phyloP scores from a whole-genome alignment of 2,113 vertebrate species.

The Clupea harengus region DNA sequence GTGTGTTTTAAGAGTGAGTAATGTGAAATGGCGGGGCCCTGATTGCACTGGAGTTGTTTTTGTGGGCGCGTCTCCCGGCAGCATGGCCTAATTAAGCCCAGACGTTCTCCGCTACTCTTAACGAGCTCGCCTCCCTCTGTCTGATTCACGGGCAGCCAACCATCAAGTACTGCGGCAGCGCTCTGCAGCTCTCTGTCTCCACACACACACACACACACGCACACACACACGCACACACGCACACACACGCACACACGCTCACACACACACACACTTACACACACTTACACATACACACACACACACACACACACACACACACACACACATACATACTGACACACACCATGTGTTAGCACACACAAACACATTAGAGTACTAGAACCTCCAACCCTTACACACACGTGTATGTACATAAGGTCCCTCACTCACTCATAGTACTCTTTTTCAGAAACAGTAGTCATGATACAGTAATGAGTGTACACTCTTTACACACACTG shows the following conservation, averaged over 20 bases:
- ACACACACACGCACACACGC: not conserved
- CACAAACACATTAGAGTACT: not conserved
- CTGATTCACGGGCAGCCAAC: slow-evolving; percentile 76
- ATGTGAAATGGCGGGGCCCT: slow-evolving; percentile 57
- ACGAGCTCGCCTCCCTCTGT: slow-evolving; percentile 61
- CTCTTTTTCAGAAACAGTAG: not conserved
- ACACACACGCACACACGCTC: slow-evolving; percentile 10
- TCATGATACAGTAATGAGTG: not conserved
- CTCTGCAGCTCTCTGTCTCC: not conserved
- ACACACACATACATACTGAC: not conserved
- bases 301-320: not conserved
- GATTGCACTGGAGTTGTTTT: slow-evolving; percentile 71
- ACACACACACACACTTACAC: not conserved
- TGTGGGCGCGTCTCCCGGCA: slow-evolving; percentile 63
- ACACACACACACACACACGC: not conserved
- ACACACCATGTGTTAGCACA: not conserved
- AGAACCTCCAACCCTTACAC: not conserved
- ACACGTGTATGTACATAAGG: not conserved
- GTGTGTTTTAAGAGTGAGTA: slow-evolving; percentile 15
- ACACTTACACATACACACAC: not conserved
- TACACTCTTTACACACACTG: not conserved
- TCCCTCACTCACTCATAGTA: not conserved
- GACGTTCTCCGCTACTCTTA: slow-evolving; percentile 55
- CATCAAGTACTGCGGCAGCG: slow-evolving; percentile 67
- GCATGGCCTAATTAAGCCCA: slow-evolving; percentile 71